phyloP scores from a whole-genome alignment of 2,888 invertebrate species.

The Eupithecia abbreviata region DNA sequence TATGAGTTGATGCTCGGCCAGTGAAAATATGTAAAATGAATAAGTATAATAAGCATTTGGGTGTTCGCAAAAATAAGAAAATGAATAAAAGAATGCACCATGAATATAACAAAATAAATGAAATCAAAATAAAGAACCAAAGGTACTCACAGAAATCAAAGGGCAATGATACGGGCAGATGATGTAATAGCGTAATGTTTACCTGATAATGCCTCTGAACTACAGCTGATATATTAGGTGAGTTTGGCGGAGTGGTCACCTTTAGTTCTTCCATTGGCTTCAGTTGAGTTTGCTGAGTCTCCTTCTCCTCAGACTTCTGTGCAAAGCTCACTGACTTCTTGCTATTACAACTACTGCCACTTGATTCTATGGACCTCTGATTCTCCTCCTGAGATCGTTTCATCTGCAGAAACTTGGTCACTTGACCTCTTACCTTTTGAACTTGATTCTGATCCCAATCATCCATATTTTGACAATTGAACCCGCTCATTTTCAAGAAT shows the following conservation, averaged over 20 bases:
- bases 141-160: slow-evolving; percentile 79
- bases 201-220: slow-evolving; percentile 85
- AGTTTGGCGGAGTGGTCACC: slow-evolving; percentile 87
- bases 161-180: slow-evolving; percentile 59
- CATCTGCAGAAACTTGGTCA: slow-evolving; percentile 87
- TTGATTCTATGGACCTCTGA: slow-evolving; percentile 84
- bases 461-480: slow-evolving; percentile 87
- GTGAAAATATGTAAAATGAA: neutral
- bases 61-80: slow-evolving; percentile 33
- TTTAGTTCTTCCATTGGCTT: slow-evolving; percentile 82
- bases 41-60: neutral
- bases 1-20: neutral
- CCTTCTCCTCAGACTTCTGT: slow-evolving; percentile 79
- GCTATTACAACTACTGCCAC: slow-evolving; percentile 83
- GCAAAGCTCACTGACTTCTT: slow-evolving; percentile 92
- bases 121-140: slow-evolving; percentile 65
- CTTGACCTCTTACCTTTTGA: slow-evolving; percentile 87
- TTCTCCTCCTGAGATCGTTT: slow-evolving; percentile 88
- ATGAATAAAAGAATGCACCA: slow-evolving; percentile 15
- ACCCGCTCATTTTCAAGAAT: slow-evolving; percentile 88
- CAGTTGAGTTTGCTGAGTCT: slow-evolving; percentile 71
- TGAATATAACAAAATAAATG: slow-evolving; percentile 41
- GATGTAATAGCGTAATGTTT: slow-evolving; percentile 52
- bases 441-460: slow-evolving; percentile 88
- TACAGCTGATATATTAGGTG: slow-evolving; percentile 88